Evolutionary conservation across 2,888 invertebrate genomes (phyloP).

Genomic region (Campoletis raptor): DNA sequence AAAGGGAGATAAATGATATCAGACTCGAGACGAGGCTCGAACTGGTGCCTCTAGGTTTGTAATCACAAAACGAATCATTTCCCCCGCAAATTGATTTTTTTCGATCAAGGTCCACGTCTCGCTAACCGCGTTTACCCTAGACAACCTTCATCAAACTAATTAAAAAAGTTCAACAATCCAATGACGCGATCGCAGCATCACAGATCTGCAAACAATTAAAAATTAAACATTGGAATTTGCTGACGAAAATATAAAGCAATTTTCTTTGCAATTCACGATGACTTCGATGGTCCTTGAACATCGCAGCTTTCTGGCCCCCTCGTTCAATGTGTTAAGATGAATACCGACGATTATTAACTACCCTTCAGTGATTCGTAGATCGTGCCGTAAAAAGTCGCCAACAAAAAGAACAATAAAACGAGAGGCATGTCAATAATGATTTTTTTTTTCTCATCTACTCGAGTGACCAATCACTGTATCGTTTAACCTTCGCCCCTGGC

Average conservation of each 20-base stretch:
- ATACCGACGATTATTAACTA: slow-evolving; percentile 14
- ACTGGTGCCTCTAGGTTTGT: background rate
- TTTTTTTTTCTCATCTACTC: slow-evolving; percentile 22
- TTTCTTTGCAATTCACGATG: slow-evolving; percentile 63
- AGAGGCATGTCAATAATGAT: slow-evolving; percentile 28
- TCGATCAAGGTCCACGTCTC: background rate
- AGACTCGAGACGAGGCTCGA: background rate
- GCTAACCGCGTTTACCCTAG: background rate
- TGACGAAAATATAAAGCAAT: slow-evolving; percentile 22
- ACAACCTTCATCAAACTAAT: background rate
- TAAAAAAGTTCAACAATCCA: background rate
- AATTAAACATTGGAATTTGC: slow-evolving; percentile 6
- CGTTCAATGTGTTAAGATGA: slow-evolving; percentile 17
- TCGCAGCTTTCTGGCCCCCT: background rate
- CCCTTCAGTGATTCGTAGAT: slow-evolving; percentile 8
- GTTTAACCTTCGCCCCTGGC: slow-evolving; percentile 25
- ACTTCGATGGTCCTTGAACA: slow-evolving; percentile 42
- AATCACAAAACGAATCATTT: background rate
- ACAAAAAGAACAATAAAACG: slow-evolving; percentile 9
- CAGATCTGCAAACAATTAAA: background rate
- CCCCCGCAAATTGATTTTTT: background rate
- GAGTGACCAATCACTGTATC: slow-evolving; percentile 35
- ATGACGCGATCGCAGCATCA: background rate
- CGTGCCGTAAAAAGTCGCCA: slow-evolving; percentile 33
- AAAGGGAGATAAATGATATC: background rate